phyloP scores from a whole-genome alignment of 2,888 invertebrate species.

The Uropetala carovei region DNA sequence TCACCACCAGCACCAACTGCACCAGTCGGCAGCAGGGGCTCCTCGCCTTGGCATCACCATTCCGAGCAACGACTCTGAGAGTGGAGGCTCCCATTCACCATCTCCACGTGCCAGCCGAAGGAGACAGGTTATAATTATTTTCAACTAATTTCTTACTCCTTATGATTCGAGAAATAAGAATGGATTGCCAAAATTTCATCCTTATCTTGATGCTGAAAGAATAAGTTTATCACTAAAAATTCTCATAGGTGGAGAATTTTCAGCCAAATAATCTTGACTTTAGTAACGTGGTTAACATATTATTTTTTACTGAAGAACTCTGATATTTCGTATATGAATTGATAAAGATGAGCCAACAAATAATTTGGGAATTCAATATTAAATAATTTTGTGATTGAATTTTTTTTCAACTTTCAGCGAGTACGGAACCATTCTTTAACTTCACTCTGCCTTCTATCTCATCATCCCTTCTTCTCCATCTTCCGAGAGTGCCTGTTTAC shows the following conservation, averaged over 20 bases:
- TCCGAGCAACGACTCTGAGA: constrained; percentile 87
- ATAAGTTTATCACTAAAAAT: too few species aligned
- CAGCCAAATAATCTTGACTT: too few species aligned
- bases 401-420: constrained; percentile 78
- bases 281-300: too few species aligned
- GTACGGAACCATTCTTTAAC: constrained; percentile 95
- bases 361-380: not conserved
- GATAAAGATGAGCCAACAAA: too few species aligned
- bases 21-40: constrained; percentile 66
- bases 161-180: too few species aligned
- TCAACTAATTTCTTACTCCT: not conserved
- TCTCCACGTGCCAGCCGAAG: constrained; percentile 89
- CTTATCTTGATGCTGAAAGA: too few species aligned
- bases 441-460: constrained; percentile 97
- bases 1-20: constrained; percentile 69
- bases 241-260: too few species aligned
- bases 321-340: too few species aligned
- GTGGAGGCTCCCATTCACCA: constrained; percentile 91
- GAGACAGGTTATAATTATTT: constrained; percentile 79
- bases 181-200: too few species aligned
- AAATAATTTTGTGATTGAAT: constrained; percentile 30
- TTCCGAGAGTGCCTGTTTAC: constrained; percentile 98
- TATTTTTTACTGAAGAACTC: too few species aligned
- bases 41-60: constrained; percentile 82
- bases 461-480: constrained; percentile 99